Conservation (phyloP, 2,797 vertebrate genomes). For the Malurus splendens region DNA sequence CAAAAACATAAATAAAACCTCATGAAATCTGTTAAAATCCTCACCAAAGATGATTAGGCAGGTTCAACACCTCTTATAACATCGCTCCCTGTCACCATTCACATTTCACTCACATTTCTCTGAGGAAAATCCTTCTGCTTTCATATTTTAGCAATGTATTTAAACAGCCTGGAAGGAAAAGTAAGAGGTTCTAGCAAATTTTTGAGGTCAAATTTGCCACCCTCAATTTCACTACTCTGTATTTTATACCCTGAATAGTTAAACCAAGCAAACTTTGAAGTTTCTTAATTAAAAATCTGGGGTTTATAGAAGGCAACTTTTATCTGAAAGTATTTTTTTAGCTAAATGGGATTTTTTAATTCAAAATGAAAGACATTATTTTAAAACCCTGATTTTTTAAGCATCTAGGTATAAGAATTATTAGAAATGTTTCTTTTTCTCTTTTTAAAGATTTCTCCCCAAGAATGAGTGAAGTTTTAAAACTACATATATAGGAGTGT, state of each 20-base stretch:
- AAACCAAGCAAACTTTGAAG: background rate
- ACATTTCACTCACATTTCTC: background rate
- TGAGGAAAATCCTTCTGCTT: background rate
- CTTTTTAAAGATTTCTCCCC: background rate
- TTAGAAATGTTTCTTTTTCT: background rate
- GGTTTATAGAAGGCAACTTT: background rate
- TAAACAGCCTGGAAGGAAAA: background rate
- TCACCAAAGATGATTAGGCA: constrained; percentile 1
- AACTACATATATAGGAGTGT: background rate
- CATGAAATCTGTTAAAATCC: background rate
- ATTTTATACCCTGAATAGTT: background rate
- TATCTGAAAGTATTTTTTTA: background rate
- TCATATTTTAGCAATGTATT: background rate
- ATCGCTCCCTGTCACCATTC: constrained; percentile 9
- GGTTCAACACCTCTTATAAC: constrained; percentile 37
- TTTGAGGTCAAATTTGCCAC: background rate
- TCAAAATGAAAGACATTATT: background rate
- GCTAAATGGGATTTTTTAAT: background rate
- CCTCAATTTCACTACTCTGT: background rate
- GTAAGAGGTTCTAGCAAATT: background rate
- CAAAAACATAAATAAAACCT: background rate
- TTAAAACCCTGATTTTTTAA: background rate
- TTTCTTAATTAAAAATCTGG: background rate
- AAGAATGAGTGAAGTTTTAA: background rate
- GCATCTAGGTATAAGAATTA: background rate